Conservation (phyloP, 2,888 invertebrate species). For the Hypercompe scribonia region DNA sequence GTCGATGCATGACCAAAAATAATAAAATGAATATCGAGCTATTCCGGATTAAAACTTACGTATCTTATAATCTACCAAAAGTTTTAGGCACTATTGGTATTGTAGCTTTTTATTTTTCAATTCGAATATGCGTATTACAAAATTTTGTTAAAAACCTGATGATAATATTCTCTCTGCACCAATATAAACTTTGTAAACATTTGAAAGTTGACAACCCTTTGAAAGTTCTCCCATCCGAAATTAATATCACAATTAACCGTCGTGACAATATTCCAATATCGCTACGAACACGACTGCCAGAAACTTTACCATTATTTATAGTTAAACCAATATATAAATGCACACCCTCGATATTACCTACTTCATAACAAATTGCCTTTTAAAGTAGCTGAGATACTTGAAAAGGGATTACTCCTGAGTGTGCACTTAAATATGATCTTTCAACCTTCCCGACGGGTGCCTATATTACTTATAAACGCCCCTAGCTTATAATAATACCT, state of each 20-base stretch:
- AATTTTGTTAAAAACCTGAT: not conserved
- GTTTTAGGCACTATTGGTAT: not conserved
- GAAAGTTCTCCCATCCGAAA: conserved; percentile 26
- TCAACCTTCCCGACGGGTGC: conserved; percentile 28
- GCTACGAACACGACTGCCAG: conserved; percentile 28
- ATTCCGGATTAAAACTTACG: not conserved
- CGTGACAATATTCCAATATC: conserved; percentile 33
- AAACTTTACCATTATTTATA: conserved; percentile 42
- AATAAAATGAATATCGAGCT: not conserved
- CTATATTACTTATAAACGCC: conserved; percentile 37
- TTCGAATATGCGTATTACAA: not conserved
- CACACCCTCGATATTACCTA: conserved; percentile 41
- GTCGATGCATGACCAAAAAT: not conserved
- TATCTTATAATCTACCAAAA: not conserved
- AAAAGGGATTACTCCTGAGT: conserved; percentile 52
- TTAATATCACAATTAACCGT: conserved; percentile 33
- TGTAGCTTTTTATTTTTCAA: not conserved
- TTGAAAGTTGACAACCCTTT: conserved; percentile 6
- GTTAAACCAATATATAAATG: conserved; percentile 46
- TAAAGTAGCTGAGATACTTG: conserved; percentile 50
- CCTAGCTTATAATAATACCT: conserved; percentile 13
- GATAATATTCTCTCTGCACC: not conserved
- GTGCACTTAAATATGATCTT: conserved; percentile 47
- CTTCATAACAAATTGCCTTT: conserved; percentile 50
- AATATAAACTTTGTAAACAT: conserved; percentile 1